These are phyloP conservation scores for Rousettus leschenaultii DNA, from an alignment of 2,113 vertebrate genomes.

Conservation along the genomic window DNA sequence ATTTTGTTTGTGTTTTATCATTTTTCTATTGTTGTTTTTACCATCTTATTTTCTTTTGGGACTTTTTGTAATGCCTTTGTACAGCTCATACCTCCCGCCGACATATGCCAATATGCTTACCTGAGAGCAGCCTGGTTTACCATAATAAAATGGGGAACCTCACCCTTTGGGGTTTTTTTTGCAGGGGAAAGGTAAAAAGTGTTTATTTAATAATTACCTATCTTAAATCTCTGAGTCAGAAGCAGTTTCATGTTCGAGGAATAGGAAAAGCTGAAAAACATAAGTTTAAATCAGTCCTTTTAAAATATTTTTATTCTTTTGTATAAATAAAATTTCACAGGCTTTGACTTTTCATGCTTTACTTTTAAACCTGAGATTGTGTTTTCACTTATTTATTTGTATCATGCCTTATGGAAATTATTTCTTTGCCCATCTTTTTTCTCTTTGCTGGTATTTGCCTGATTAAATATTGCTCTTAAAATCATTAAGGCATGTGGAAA, in stretches of 20 bases:
- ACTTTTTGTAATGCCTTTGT: slow-evolving; percentile 62
- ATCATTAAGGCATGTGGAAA: not conserved
- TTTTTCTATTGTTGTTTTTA: slow-evolving; percentile 64
- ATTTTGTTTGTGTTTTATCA: slow-evolving; percentile 62
- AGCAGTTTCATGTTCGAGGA: slow-evolving; percentile 51
- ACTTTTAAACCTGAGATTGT: slow-evolving; percentile 37
- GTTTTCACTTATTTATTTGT: slow-evolving; percentile 52
- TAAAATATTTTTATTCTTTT: slow-evolving; percentile 79
- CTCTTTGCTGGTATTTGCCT: slow-evolving; percentile 30
- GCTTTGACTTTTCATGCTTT: slow-evolving; percentile 62
- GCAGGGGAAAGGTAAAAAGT: slow-evolving; percentile 37
- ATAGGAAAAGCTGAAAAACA: slow-evolving; percentile 59
- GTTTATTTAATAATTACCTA: slow-evolving; percentile 58
- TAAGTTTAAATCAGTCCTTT: slow-evolving; percentile 66
- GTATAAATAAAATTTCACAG: slow-evolving; percentile 80
- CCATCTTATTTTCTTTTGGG: slow-evolving; percentile 55
- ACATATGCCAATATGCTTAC: slow-evolving; percentile 48
- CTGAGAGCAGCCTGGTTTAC: slow-evolving; percentile 25
- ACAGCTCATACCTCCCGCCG: slow-evolving; percentile 42
- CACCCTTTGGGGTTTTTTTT: slow-evolving; percentile 31
- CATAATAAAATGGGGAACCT: slow-evolving; percentile 52
- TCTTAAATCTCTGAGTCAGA: slow-evolving; percentile 21
- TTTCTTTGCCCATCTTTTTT: slow-evolving; percentile 25
- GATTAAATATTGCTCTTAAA: slow-evolving; percentile 42
- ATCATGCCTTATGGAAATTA: slow-evolving; percentile 51